Evolutionary conservation across 2,888 invertebrate genomes (phyloP).

Genomic region (Resseliella maxima): DNA sequence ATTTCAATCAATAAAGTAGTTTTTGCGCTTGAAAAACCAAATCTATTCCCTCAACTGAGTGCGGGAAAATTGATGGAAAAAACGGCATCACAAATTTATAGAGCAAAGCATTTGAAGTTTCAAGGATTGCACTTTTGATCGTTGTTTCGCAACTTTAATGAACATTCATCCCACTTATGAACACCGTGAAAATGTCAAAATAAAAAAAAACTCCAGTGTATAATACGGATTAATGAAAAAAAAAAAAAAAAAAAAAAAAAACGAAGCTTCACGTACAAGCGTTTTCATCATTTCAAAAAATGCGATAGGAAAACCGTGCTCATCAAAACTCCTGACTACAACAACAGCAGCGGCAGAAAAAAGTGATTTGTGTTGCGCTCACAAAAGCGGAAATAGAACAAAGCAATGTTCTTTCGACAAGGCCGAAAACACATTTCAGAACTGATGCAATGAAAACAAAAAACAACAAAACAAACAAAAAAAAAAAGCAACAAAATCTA

Average conservation of each 20-base stretch:
- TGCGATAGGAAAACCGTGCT: neutral
- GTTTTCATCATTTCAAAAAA: neutral
- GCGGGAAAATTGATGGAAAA: too few relatives aligned
- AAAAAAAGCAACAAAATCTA: neutral
- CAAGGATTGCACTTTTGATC: neutral
- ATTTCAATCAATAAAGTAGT: too few relatives aligned
- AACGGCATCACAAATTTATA: neutral
- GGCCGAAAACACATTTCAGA: neutral
- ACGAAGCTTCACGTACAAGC: neutral
- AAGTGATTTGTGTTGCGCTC: neutral
- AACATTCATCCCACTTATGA: conserved; percentile 6
- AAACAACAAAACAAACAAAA: neutral
- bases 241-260: neutral
- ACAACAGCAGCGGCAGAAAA: neutral
- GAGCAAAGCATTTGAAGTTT: neutral
- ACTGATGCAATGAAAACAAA: neutral
- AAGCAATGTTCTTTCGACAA: conserved; percentile 24
- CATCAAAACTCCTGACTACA: neutral
- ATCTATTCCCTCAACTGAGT: too few relatives aligned
- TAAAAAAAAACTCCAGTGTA: neutral
- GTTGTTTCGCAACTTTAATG: neutral
- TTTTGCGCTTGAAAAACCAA: too few relatives aligned
- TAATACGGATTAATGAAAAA: neutral
- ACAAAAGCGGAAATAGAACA: neutral
- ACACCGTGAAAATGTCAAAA: neutral